Conservation (phyloP, 2,888 invertebrate species). For the Andrena camellia region DNA sequence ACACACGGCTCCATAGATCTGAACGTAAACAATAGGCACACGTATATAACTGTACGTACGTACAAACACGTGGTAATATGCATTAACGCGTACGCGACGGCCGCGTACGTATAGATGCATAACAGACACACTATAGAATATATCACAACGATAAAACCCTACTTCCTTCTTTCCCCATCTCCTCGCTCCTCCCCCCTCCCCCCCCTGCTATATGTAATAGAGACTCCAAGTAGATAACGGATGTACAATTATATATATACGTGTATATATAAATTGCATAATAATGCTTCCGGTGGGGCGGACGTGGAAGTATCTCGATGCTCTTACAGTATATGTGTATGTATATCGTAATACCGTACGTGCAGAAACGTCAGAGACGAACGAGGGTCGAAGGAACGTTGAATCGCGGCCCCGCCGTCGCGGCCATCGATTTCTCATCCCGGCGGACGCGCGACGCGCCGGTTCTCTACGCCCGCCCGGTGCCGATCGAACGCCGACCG, state of each 20-base stretch:
- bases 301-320: constrained; percentile 74
- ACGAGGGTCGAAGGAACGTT: constrained; percentile 57
- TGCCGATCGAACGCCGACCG: constrained; percentile 4
- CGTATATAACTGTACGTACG: constrained; percentile 59
- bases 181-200: neutral
- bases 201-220: constrained; percentile 57
- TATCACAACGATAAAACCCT: constrained; percentile 78
- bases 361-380: constrained; percentile 63
- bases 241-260: constrained; percentile 71
- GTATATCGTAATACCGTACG: constrained; percentile 57
- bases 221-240: constrained; percentile 75
- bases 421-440: constrained; percentile 25
- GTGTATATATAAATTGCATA: constrained; percentile 68
- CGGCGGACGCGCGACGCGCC: neutral
- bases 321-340: constrained; percentile 54
- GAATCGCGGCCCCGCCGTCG: constrained; percentile 32
- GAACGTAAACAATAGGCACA: constrained; percentile 69
- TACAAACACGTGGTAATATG: constrained; percentile 55
- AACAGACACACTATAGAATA: constrained; percentile 67
- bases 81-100: constrained; percentile 56
- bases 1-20: constrained; percentile 47
- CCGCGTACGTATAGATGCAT: constrained; percentile 69
- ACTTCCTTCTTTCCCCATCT: constrained; percentile 28
- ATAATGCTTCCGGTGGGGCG: constrained; percentile 73
- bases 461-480: neutral